Evolutionary conservation across 2,797 vertebrate species (phyloP).

Genomic region (Scleropages formosus): DNA sequence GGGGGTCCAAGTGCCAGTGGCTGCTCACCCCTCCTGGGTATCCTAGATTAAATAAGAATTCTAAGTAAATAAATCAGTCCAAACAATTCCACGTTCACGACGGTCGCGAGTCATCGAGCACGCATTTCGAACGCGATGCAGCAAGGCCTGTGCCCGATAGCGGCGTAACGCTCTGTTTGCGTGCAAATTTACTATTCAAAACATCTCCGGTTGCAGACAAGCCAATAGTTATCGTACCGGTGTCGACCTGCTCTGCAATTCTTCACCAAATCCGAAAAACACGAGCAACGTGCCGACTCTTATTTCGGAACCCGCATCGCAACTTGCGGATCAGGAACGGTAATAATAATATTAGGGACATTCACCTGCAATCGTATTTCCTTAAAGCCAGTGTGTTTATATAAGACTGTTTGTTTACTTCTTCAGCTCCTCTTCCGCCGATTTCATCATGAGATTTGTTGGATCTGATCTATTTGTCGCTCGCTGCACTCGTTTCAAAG

Average conservation of each 20-base stretch:
- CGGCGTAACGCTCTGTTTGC: not conserved
- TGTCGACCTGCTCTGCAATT: not conserved
- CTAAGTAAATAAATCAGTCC: slow-evolving; percentile 15
- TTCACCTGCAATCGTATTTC: slow-evolving; percentile 69
- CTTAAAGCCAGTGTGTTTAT: slow-evolving; percentile 64
- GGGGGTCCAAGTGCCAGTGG: too few relatives aligned
- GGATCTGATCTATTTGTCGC: slow-evolving; percentile 60
- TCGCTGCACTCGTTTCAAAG: slow-evolving; percentile 47
- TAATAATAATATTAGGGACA: slow-evolving; percentile 74
- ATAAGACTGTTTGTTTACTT: slow-evolving; percentile 56
- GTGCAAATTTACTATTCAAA: not conserved
- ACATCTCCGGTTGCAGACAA: not conserved
- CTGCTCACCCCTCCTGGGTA: too few relatives aligned
- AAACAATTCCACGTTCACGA: not conserved
- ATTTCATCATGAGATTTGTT: slow-evolving; percentile 63
- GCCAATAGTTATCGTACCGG: too few relatives aligned
- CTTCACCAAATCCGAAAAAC: not conserved
- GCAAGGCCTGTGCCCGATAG: too few relatives aligned
- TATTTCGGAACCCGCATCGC: slow-evolving; percentile 4
- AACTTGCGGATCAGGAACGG: not conserved
- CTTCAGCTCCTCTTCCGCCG: slow-evolving; percentile 57
- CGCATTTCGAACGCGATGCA: not conserved
- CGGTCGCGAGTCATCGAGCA: not conserved
- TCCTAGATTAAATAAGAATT: too few relatives aligned
- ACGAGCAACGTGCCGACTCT: not conserved